Evolutionary conservation across 2,888 invertebrate genomes (phyloP), one percentile per base, ranked within the genome.

Genomic region (Cartodere bifasciata): DNA sequence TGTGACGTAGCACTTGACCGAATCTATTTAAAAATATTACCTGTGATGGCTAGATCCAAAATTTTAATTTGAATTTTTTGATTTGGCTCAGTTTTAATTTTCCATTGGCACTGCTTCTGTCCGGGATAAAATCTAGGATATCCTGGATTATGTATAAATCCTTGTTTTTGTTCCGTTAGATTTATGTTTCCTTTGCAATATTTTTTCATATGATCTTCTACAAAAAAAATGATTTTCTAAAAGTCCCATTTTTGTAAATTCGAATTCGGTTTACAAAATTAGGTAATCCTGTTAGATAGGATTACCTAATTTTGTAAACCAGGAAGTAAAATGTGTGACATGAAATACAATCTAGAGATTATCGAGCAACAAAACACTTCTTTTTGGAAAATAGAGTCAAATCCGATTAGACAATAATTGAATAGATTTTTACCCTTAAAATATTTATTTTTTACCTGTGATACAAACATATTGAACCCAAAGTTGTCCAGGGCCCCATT

Each of bases 91-190:
- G 72, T 73, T 24, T 58, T 60, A 32, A 83, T 64, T 36, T 64
- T 65, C 81, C 81, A 82, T 21, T 68, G 64, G 52, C 83, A 83
- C 41, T 69, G 56, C 50, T 52, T 56, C 21, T 70, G 70, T 0
- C 77, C 80, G 9, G 77, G 65, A 51, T 82, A 82, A 58, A 70
- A 80, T 43, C 74, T 67, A 1, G 83, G 82, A 56, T 81, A 83
- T 4, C 81, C 82, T 0, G 82, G 82, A 38, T 72, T 75, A 17
- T 71, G 66, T 40, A 76, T 67, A 54, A 76, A 75, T 2, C 77
- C 78, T 50, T 75, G 56, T 16, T 61, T 58, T 12, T 52, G 50
- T 4, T 50, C 52, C 9, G 54, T 50, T 21, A 67, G 55, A 37
- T 47, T 50, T 22, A 67, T 52, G 25, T 62, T 55, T 22, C 55